phyloP scores from a whole-genome alignment of 2,797 vertebrate species.

The Sarcophilus harrisii region DNA sequence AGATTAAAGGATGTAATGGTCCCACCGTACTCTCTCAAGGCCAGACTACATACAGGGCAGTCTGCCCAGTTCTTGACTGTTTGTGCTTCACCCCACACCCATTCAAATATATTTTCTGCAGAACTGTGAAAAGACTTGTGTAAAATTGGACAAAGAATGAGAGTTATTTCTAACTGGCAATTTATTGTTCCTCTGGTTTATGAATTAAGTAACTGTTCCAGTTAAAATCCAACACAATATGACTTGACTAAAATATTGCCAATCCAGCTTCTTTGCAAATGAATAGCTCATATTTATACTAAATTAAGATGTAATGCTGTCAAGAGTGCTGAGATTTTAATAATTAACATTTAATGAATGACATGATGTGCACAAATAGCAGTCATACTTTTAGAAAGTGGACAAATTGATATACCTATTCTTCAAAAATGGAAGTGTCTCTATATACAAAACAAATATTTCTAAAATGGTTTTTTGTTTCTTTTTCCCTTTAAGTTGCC shows the following conservation, averaged over 20 bases:
- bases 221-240: neutral
- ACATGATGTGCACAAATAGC: neutral
- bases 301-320: neutral
- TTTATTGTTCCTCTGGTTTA: conserved; percentile 16
- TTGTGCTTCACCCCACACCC: neutral
- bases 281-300: conserved; percentile 18
- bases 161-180: neutral
- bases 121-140: neutral
- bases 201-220: neutral
- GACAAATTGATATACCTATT: neutral
- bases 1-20: neutral
- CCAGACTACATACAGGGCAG: neutral
- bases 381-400: neutral
- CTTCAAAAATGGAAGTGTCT: neutral
- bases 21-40: neutral
- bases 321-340: neutral
- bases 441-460: neutral
- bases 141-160: neutral
- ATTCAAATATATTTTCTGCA: neutral
- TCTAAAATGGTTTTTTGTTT: neutral
- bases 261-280: neutral
- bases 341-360: neutral
- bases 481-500: neutral
- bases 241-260: neutral
- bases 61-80: neutral